These are phyloP conservation scores for Poicephalus gulielmi DNA, from an alignment of 2,113 vertebrate genomes.

Conservation along the genomic window DNA sequence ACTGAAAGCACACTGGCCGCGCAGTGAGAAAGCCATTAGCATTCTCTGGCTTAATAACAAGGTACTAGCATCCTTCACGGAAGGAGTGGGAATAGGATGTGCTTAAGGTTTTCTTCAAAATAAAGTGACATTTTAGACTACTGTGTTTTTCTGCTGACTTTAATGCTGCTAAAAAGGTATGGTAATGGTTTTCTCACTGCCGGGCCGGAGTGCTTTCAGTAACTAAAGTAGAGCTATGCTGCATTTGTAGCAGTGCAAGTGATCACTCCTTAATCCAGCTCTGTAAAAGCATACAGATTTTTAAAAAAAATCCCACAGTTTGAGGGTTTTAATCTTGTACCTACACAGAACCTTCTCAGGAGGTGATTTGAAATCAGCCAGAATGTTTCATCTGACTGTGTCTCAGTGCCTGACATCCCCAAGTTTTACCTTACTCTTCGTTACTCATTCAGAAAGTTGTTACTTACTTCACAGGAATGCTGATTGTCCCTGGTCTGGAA, in stretches of 20 bases:
- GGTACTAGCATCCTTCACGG: neutral
- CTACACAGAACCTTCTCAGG: neutral
- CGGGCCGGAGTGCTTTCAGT: neutral
- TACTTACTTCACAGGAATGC: conserved; percentile 75
- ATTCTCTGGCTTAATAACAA: neutral
- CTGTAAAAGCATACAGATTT: neutral
- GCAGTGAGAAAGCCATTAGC: neutral
- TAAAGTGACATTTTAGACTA: neutral
- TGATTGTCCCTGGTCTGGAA: conserved; percentile 67
- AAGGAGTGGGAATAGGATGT: neutral
- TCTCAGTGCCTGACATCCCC: neutral
- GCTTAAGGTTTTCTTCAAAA: neutral
- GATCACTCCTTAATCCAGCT: neutral
- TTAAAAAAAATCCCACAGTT: neutral
- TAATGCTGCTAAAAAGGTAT: neutral
- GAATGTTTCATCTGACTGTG: neutral
- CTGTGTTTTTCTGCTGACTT: neutral
- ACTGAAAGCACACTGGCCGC: neutral
- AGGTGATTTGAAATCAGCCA: neutral
- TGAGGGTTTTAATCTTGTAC: neutral
- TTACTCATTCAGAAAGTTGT: neutral
- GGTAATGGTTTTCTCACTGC: neutral
- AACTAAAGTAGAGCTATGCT: neutral
- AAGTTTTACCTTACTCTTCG: neutral
- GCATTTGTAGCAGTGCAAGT: neutral